Percentiles rank a stretch among this genome's conserved stretches.
These are phyloP conservation scores for Myotis davidii DNA, from an alignment of 2,113 vertebrate genomes.

Conservation along the genomic window DNA sequence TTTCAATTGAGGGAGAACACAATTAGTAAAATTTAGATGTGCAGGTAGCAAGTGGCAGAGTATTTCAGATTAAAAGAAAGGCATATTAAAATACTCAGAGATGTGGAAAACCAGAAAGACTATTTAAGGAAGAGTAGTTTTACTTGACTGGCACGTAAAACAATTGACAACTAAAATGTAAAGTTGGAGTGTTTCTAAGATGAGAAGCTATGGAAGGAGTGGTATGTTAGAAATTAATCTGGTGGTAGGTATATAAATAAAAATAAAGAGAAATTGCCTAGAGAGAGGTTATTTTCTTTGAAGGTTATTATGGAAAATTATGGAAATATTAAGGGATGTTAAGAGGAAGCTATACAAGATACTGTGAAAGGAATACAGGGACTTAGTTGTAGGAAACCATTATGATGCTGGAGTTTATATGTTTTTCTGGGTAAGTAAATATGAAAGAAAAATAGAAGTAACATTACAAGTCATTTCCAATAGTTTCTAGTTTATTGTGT, in stretches of 20 bases:
- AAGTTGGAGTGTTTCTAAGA: background rate
- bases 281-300: background rate
- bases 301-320: background rate
- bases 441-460: slow-evolving; percentile 15
- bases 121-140: background rate
- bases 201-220: background rate
- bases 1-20: background rate
- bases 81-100: background rate
- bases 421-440: background rate
- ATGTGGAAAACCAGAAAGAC: background rate
- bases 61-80: background rate
- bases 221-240: background rate
- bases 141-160: background rate
- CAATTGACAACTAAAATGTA: background rate
- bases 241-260: background rate
- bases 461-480: background rate
- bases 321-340: background rate
- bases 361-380: background rate
- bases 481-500: background rate
- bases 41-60: background rate
- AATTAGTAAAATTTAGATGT: background rate
- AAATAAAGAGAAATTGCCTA: background rate
- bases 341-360: background rate
- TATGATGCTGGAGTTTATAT: background rate
- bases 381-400: background rate